Evolutionary conservation across 2,888 invertebrate genomes (phyloP).

Genomic region (Melieria omissa): DNA sequence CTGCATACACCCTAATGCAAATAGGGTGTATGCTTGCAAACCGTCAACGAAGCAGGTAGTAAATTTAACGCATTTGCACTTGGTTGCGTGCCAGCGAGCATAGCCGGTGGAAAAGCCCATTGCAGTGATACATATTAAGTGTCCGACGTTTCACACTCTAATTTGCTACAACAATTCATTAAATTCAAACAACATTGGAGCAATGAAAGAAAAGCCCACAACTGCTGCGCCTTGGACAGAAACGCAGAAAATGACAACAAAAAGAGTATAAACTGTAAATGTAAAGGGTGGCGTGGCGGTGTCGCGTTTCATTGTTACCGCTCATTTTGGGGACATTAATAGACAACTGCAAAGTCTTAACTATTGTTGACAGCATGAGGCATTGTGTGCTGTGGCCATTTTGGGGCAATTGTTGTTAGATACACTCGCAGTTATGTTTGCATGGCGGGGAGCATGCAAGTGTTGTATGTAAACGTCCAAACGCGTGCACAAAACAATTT

Average conservation of each 20-base stretch:
- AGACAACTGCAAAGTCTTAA: background rate
- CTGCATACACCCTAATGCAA: too few species aligned
- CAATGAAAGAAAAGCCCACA: background rate
- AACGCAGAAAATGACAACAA: background rate
- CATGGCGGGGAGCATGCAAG: background rate
- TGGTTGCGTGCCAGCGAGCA: background rate
- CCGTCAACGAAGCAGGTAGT: too few species aligned
- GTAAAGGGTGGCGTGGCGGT: conserved; percentile 13
- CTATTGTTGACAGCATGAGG: background rate
- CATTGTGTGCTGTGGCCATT: background rate
- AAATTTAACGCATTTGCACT: too few species aligned
- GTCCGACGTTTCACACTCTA: conserved; percentile 43
- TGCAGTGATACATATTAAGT: conserved; percentile 1
- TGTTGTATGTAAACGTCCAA: background rate
- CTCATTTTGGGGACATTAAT: conserved; percentile 1
- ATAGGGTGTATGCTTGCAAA: too few species aligned
- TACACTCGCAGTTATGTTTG: background rate
- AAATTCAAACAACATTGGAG: background rate
- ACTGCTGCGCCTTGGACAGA: background rate
- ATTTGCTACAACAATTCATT: conserved; percentile 41
- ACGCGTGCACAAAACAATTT: background rate
- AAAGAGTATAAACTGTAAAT: background rate
- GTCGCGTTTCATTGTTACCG: conserved; percentile 19
- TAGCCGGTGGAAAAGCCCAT: background rate
- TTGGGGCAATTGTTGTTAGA: background rate